Percentiles rank a stretch among this genome's conserved stretches.
Evolutionary conservation across 1,140 invertebrate species (phyloP).

Genomic region (Drosophila pallidifrons): DNA sequence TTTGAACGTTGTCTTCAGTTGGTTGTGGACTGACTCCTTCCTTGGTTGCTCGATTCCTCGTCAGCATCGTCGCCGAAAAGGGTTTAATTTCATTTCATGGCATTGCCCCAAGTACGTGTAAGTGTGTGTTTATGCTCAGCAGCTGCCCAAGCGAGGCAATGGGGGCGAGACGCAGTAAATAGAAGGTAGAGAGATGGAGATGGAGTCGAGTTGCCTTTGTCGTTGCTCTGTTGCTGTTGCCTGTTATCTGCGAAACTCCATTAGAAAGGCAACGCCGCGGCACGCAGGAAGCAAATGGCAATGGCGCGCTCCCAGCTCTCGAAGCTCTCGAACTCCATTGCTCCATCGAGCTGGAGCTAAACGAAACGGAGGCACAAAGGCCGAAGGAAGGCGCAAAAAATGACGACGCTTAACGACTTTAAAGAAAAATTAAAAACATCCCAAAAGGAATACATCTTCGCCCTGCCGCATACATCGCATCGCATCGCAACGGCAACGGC

Average conservation of each 20-base stretch:
- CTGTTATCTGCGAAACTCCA: constrained; percentile 81
- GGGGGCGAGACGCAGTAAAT: constrained; percentile 2
- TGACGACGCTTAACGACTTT: constrained; percentile 82
- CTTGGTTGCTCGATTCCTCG: constrained; percentile 14
- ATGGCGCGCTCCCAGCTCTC: constrained; percentile 38
- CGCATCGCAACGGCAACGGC: constrained; percentile 1
- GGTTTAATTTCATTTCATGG: constrained; percentile 80
- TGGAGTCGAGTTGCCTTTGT: constrained; percentile 28
- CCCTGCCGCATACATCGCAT: constrained; percentile 72
- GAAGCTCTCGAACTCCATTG: constrained; percentile 21
- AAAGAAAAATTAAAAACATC: constrained; percentile 84
- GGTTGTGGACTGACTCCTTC: neutral
- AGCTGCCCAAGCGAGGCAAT: constrained; percentile 18
- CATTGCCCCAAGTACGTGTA: constrained; percentile 70
- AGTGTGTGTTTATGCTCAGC: constrained; percentile 79
- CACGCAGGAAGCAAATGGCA: constrained; percentile 76
- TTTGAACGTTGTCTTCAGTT: constrained; percentile 35
- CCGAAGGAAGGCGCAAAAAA: constrained; percentile 52
- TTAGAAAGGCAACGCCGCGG: constrained; percentile 75
- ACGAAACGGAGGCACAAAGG: constrained; percentile 63
- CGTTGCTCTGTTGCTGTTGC: constrained; percentile 37
- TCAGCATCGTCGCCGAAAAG: constrained; percentile 69
- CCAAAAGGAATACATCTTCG: constrained; percentile 83
- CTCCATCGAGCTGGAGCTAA: constrained; percentile 44
- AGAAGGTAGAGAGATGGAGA: constrained; percentile 24